phyloP scores from a whole-genome alignment of 2,113 vertebrate genomes.

The Salvelinus fontinalis region DNA sequence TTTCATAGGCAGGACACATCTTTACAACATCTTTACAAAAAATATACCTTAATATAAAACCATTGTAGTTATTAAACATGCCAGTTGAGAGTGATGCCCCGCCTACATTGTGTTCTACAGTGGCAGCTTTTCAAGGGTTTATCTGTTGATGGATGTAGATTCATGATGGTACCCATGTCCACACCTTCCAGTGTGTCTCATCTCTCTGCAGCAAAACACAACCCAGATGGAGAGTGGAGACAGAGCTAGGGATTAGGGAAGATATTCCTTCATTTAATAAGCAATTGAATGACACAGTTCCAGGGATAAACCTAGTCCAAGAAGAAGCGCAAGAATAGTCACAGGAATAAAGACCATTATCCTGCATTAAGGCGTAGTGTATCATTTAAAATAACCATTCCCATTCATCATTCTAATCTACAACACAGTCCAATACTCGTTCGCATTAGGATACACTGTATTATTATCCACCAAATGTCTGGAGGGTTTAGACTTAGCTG shows the following conservation, averaged over 20 bases:
- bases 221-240: slow-evolving; percentile 64
- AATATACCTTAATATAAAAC: too few species aligned
- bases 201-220: slow-evolving; percentile 27
- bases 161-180: slow-evolving; percentile 42
- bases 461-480: not conserved
- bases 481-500: not conserved
- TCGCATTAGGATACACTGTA: slow-evolving; percentile 12
- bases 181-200: slow-evolving; percentile 49
- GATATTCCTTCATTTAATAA: slow-evolving; percentile 78
- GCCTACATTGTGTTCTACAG: slow-evolving; percentile 12
- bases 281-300: slow-evolving; percentile 68
- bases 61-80: not conserved
- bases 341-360: slow-evolving; percentile 44
- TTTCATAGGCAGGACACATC: too few species aligned
- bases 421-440: slow-evolving; percentile 7
- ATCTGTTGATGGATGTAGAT: slow-evolving; percentile 49
- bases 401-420: not conserved
- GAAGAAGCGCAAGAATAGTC: slow-evolving; percentile 53
- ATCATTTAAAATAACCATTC: slow-evolving; percentile 39
- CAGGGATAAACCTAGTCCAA: slow-evolving; percentile 71
- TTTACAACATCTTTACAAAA: too few species aligned
- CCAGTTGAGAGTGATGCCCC: too few species aligned
- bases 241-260: slow-evolving; percentile 68
- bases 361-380: slow-evolving; percentile 25
- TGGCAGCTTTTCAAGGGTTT: slow-evolving; percentile 27